A percentile compares a stretch with the other conserved stretches of the same genome.
These are phyloP conservation scores for Hemiscyllium ocellatum DNA, from an alignment of 2,113 vertebrate species.

Conservation along the genomic window DNA sequence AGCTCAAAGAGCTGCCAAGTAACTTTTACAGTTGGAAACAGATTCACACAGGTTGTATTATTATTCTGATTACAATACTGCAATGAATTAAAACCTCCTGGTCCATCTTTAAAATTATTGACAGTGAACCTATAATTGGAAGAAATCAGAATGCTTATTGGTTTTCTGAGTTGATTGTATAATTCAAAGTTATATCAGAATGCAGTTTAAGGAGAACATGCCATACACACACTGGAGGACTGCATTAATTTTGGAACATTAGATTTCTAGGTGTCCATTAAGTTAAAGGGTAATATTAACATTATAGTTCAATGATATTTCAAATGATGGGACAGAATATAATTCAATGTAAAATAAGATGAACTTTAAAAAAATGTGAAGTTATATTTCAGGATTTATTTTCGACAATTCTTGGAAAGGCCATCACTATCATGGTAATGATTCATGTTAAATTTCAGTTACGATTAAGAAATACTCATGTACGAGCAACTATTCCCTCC, in stretches of 20 bases:
- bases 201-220: background rate
- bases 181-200: background rate
- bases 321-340: background rate
- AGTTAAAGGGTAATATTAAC: background rate
- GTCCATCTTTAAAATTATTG: background rate
- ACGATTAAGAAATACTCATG: background rate
- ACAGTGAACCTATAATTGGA: background rate
- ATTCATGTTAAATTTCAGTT: background rate
- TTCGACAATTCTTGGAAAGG: background rate
- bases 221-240: background rate
- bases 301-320: background rate
- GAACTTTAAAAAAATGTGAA: background rate
- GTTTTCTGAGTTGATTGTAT: background rate
- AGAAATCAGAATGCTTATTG: background rate
- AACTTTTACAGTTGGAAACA: slow-evolving; percentile 13
- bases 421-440: background rate
- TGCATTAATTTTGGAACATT: background rate
- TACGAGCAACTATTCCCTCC: slow-evolving; percentile 21
- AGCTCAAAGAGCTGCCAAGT: background rate
- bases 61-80: background rate
- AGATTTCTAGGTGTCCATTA: background rate
- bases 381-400: background rate
- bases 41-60: background rate
- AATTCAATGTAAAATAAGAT: background rate
- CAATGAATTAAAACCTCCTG: background rate